Conservation (phyloP, 2,797 vertebrate species). For the Carapus acus region DNA sequence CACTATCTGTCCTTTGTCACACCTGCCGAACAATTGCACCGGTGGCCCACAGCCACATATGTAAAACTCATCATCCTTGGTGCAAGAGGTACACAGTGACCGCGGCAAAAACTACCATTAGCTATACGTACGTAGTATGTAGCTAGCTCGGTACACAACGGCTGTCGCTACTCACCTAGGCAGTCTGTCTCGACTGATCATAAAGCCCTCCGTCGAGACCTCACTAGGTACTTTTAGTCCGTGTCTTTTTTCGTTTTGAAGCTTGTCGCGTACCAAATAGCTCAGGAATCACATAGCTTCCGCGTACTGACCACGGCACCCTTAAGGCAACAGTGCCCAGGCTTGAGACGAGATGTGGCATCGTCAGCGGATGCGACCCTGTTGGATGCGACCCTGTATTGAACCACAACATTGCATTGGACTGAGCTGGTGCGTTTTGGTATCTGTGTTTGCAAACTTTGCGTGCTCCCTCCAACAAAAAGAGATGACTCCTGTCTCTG, state of each 20-base stretch:
- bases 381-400: too few species aligned
- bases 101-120: constrained; percentile 31
- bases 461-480: too few species aligned
- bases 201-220: constrained; percentile 38
- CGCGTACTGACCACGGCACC: constrained; percentile 26
- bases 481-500: too few species aligned
- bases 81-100: constrained; percentile 4
- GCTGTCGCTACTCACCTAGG: constrained; percentile 53
- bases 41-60: not conserved
- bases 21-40: not conserved
- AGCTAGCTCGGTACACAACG: constrained; percentile 58
- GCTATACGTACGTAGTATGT: constrained; percentile 45
- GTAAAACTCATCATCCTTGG: not conserved
- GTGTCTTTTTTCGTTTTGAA: not conserved
- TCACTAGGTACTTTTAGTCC: constrained; percentile 5
- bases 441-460: too few species aligned
- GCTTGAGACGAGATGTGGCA: too few species aligned
- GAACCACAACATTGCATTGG: too few species aligned
- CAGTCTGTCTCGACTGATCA: constrained; percentile 52
- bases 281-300: constrained; percentile 4
- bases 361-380: too few species aligned
- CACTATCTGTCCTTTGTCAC: too few species aligned
- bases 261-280: constrained; percentile 1
- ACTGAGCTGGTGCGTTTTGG: too few species aligned
- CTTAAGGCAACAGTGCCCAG: constrained; percentile 35